These are phyloP conservation scores for Cosmia trapezina DNA, from an alignment of 2,888 invertebrate genomes.

Conservation along the genomic window DNA sequence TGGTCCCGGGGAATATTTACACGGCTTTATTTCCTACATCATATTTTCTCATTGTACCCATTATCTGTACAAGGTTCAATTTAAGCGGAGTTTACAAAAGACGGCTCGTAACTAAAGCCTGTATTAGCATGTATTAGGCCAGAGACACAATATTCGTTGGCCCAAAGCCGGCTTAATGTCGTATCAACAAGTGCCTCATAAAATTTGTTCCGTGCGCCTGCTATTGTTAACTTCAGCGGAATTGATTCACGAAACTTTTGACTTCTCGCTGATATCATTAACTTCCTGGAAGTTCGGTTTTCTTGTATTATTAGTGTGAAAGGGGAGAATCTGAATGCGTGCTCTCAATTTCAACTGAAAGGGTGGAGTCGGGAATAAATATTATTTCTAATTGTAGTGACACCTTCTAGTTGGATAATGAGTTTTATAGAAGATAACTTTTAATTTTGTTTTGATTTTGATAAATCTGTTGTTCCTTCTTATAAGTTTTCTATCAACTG, in stretches of 20 bases:
- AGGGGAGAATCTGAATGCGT: constrained; percentile 30
- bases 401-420: constrained; percentile 18
- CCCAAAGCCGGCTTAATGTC: constrained; percentile 63
- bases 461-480: background rate
- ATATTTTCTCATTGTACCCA: constrained; percentile 49
- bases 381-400: constrained; percentile 16
- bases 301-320: constrained; percentile 24
- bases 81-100: constrained; percentile 60
- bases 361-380: constrained; percentile 30
- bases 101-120: constrained; percentile 56
- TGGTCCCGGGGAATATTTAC: constrained; percentile 3
- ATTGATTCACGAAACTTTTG: constrained; percentile 61
- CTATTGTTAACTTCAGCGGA: constrained; percentile 69
- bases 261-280: constrained; percentile 55
- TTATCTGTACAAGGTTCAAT: constrained; percentile 57
- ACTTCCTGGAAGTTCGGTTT: constrained; percentile 45
- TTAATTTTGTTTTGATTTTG: background rate
- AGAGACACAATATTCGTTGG: constrained; percentile 63
- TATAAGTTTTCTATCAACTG: background rate
- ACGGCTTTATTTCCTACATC: constrained; percentile 36
- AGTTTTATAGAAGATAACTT: background rate
- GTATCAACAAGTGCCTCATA: constrained; percentile 77
- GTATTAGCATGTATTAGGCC: constrained; percentile 65
- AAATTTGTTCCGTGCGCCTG: constrained; percentile 64
- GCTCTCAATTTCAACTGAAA: constrained; percentile 16